Evolutionary conservation across 2,113 vertebrate genomes (phyloP).

Genomic region (Furnarius figulus): DNA sequence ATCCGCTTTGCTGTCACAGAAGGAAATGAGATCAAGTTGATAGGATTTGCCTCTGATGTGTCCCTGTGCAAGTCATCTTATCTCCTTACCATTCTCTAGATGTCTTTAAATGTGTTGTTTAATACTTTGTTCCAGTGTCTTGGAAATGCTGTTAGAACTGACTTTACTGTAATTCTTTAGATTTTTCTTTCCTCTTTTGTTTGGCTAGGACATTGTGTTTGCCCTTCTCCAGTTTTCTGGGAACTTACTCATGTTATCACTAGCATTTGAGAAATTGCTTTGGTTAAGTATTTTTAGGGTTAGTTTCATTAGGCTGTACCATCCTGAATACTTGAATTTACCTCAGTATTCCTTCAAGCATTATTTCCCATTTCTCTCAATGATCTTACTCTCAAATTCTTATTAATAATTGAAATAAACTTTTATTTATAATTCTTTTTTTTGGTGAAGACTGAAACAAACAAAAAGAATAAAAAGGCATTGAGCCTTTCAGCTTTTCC

Average conservation of each 20-base stretch:
- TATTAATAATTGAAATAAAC: not conserved
- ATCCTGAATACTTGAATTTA: not conserved
- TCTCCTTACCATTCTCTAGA: not conserved
- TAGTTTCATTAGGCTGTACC: not conserved
- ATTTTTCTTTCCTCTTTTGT: not conserved
- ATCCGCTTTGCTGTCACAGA: not conserved
- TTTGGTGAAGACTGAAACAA: not conserved
- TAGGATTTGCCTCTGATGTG: not conserved
- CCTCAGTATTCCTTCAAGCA: not conserved
- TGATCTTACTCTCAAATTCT: not conserved
- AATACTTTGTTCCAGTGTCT: not conserved
- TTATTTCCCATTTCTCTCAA: not conserved
- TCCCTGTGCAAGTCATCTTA: not conserved
- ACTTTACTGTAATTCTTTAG: not conserved
- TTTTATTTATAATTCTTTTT: not conserved
- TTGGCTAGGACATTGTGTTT: not conserved
- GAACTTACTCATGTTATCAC: not conserved
- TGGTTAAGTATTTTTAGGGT: not conserved
- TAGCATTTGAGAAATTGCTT: not conserved
- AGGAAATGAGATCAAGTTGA: constrained; percentile 30
- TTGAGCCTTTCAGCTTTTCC: not conserved
- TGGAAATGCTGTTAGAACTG: not conserved
- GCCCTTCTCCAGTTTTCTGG: not conserved
- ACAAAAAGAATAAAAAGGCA: not conserved
- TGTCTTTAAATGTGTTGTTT: not conserved